Evolutionary conservation across 2,113 vertebrate species (phyloP), one percentile per base, ranked within the genome.

Genomic region (Puffinus mauretanicus): DNA sequence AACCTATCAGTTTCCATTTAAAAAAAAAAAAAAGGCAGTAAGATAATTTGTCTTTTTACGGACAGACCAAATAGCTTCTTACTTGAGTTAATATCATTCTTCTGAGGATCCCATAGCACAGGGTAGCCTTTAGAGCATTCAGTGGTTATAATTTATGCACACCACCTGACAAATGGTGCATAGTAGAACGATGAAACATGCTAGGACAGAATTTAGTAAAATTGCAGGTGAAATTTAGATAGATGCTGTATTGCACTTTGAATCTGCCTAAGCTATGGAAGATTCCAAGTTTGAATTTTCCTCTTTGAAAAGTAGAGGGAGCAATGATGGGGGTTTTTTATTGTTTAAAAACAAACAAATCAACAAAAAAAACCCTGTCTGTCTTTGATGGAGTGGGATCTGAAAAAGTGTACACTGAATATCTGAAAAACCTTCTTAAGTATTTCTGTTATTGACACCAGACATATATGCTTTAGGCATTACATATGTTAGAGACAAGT

Each of bases 141-240:
- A 14, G 6, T 18, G 36, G 8, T 64, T 32, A 25, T 18, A 17
- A 32, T 34, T 52, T 26, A 14, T 3, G 1, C 51, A 10, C 11
- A 7, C 1, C 2, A 34, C 24, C 32, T 76, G 61, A 44, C 14
- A 46, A 21, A 13, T 44, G 6, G 15, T 51, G 29, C 12, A 1
- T 26, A 61, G 15, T 2, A 20, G 19, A 70, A 3, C 22, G 8
- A 1, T 20, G 10, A 36, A 77, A 1, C 5, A 1, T 64, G 16
- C 40, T 72, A 42, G 65, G 44, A 25, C 6, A 65, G 21, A 57
- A 25, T 47, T 40, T 58, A 46, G 16, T 46, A 13, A 40, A 49
- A 21, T 8, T 57, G 47, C 46, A 73, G 60, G 15, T 66, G 36
- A 73, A 29, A 30, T 73, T 70, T 47, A 26, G 16, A 10, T n/a